Conservation (phyloP, 23 tunicate genomes). For the Ascidia mentula region DNA sequence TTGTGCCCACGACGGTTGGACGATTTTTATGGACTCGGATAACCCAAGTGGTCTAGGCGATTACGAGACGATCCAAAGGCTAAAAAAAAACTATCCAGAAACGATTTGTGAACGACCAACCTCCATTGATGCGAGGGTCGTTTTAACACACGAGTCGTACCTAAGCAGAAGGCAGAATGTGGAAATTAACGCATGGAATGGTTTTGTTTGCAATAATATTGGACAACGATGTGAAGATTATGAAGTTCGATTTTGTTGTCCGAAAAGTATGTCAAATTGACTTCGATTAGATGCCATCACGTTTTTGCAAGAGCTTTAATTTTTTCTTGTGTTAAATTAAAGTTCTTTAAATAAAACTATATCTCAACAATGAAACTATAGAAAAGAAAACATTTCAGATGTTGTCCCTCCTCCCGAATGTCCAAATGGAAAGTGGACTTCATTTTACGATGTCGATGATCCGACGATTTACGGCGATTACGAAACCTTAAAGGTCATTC, state of each 20-base stretch:
- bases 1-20: neutral
- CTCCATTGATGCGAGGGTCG: constrained; percentile 3
- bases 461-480: neutral
- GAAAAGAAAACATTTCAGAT: no score
- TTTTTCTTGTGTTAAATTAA: no score
- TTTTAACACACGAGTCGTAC: neutral
- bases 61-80: neutral
- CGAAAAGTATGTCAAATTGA: no score
- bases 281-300: no score
- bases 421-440: constrained; percentile 4
- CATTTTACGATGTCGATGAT: neutral
- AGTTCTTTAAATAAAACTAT: no score
- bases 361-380: no score
- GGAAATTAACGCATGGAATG: neutral
- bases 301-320: no score
- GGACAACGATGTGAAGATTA: neutral
- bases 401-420: neutral
- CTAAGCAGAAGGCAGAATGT: neutral
- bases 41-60: constrained; percentile 18
- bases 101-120: constrained; percentile 3
- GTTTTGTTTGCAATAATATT: neutral
- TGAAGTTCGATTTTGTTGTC: neutral
- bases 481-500: neutral
- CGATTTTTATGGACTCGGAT: neutral
- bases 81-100: neutral